Conservation (phyloP, 2,113 vertebrate species). For the Mustela nigripes region DNA sequence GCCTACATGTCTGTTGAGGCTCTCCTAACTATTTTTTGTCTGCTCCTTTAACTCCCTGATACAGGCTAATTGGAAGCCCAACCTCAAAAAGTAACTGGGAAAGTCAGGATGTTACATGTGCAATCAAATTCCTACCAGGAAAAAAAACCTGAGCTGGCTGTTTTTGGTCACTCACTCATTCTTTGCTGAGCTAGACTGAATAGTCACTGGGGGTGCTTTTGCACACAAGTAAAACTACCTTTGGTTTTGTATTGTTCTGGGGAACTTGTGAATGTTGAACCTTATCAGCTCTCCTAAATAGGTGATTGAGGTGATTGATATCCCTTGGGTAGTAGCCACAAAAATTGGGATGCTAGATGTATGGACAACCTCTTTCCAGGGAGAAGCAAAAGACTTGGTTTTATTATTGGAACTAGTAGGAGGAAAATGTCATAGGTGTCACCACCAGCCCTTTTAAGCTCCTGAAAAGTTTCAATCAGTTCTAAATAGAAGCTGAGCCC, state of each 20-base stretch:
- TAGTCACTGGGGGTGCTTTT: background rate
- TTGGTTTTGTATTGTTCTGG: background rate
- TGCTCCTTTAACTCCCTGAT: background rate
- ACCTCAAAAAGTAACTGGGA: background rate
- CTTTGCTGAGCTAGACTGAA: background rate
- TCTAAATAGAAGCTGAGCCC: background rate
- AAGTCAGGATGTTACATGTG: background rate
- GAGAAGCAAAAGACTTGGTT: background rate
- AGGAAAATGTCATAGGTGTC: background rate
- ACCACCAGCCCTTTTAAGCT: background rate
- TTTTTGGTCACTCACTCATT: background rate
- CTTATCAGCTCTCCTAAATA: background rate
- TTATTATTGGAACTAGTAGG: background rate
- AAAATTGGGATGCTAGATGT: background rate
- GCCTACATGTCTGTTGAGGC: background rate
- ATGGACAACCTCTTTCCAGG: background rate
- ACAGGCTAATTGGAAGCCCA: background rate
- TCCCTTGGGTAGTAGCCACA: background rate
- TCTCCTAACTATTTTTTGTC: background rate
- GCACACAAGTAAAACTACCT: background rate
- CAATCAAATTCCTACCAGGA: background rate
- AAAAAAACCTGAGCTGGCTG: background rate
- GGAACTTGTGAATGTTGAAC: background rate
- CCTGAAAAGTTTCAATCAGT: background rate
- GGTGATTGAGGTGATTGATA: background rate